A percentile compares a stretch with the other conserved stretches of the same genome.
Evolutionary conservation across 2,797 vertebrate genomes (phyloP).

Genomic region (Prionace glauca): DNA sequence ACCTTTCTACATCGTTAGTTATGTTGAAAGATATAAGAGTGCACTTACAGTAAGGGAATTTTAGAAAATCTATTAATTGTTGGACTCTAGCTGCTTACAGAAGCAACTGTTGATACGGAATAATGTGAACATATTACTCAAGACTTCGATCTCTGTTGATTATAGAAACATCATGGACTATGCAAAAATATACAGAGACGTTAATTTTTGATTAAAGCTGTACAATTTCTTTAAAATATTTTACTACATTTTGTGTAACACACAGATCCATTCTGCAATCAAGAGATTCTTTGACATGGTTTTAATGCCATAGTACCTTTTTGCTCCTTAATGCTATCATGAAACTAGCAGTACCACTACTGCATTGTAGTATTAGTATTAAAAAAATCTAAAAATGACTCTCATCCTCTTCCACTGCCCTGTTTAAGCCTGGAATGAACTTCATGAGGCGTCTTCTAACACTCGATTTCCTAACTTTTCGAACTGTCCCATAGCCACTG

Average conservation of each 20-base stretch:
- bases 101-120: background rate
- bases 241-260: background rate
- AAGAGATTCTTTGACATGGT: background rate
- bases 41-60: background rate
- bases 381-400: slow-evolving; percentile 50
- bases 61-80: background rate
- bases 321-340: slow-evolving; percentile 18
- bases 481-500: slow-evolving; percentile 74
- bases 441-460: slow-evolving; percentile 77
- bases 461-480: slow-evolving; percentile 65
- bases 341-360: background rate
- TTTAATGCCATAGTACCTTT: background rate
- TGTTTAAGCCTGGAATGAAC: slow-evolving; percentile 80
- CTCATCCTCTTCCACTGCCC: slow-evolving; percentile 79
- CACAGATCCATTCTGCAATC: background rate
- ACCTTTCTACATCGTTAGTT: background rate
- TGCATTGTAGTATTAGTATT: background rate
- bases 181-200: background rate
- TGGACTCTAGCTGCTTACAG: background rate
- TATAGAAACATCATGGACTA: background rate
- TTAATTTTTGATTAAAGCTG: background rate
- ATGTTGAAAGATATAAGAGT: background rate
- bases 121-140: background rate
- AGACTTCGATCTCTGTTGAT: background rate
- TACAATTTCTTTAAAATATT: background rate